A percentile compares a stretch with the other conserved stretches of the same genome.
Evolutionary conservation across 2,113 vertebrate genomes (phyloP).

Genomic region (Clarias batrachus): DNA sequence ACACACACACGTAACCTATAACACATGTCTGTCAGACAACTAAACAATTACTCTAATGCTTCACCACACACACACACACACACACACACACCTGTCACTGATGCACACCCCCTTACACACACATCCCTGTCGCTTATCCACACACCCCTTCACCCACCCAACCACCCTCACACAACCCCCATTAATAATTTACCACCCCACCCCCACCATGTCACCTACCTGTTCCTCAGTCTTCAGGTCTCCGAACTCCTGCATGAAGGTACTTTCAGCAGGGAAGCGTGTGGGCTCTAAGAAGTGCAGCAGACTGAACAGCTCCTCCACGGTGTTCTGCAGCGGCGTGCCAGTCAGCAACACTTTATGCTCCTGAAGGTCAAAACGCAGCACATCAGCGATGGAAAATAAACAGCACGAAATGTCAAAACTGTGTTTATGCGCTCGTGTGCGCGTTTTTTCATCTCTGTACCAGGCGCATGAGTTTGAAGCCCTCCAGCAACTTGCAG

Average conservation of each 20-base stretch:
- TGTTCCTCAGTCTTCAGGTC: slow-evolving; percentile 97
- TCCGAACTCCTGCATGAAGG: slow-evolving; percentile 98
- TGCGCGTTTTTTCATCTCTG: slow-evolving; percentile 36
- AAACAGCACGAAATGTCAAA: neutral
- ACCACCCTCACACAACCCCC: neutral
- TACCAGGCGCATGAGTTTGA: slow-evolving; percentile 97
- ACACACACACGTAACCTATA: neutral
- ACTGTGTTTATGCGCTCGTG: neutral
- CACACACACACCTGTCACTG: no score
- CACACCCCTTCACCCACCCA: no score
- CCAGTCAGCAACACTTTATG: slow-evolving; percentile 96
- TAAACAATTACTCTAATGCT: no score
- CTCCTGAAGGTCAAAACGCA: slow-evolving; percentile 73
- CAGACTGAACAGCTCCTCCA: slow-evolving; percentile 96
- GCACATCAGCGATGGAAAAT: neutral
- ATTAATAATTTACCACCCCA: no score
- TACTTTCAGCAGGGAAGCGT: slow-evolving; percentile 90
- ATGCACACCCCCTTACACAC: neutral
- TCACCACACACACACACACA: no score
- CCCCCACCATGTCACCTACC: slow-evolving; percentile 62
- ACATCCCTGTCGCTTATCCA: no score
- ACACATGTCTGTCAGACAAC: no score
- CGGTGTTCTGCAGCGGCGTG: slow-evolving; percentile 96
- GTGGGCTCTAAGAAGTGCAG: slow-evolving; percentile 94
- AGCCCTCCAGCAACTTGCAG: slow-evolving; percentile 95